Base-by-base conservation (phyloP, 1,140 invertebrate genomes). In the Berghia stephanieae region DNA sequence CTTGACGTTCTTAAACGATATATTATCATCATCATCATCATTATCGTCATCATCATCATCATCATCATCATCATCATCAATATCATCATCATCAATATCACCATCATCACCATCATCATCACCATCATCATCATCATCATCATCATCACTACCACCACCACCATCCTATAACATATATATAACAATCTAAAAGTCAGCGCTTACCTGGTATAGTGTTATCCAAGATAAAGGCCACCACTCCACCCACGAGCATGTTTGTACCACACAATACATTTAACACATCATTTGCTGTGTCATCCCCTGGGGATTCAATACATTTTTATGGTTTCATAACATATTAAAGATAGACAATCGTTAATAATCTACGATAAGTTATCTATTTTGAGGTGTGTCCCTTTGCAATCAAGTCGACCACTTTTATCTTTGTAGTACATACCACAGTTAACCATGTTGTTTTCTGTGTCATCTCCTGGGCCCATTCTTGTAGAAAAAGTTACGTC, bases 181-280 rank as follows among this genome's bases (percentile, higher is more conserved):
- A 55, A 24, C n/a, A 16, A 67, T 40, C 10, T 40, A 43, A 3
- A 75, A 16, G n/a, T 38, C 43, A 52, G 52, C 1, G 38, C 66
- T 75, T 77, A 86, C 86, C 88, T 83, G 85, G 84, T 31, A 89
- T 83, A 0, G 89, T 87, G 75, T 90, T 90, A 80, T 90, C 89
- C 66, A 89, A 79, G 46, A 90, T 79, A 75, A 85, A 89, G 34
- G 88, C 89, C 44, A 85, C 74, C 13, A 85, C 75, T 34, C 86
- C 88, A n/a, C 87, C 89, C 46, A 88, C 83, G 77, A 90, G 87
- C 82, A 88, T 89, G 43, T 83, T 85, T 73, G 89, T 83, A 16
- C 82, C 85, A 31, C 87, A 73, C n/a, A 81, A 63, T 69, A 83
- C 80, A 24, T 43, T 77, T 24, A 85, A 44, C 16, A 83, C 70